Conservation (phyloP, 2,888 invertebrate species). For the Folsomia manolachei region DNA sequence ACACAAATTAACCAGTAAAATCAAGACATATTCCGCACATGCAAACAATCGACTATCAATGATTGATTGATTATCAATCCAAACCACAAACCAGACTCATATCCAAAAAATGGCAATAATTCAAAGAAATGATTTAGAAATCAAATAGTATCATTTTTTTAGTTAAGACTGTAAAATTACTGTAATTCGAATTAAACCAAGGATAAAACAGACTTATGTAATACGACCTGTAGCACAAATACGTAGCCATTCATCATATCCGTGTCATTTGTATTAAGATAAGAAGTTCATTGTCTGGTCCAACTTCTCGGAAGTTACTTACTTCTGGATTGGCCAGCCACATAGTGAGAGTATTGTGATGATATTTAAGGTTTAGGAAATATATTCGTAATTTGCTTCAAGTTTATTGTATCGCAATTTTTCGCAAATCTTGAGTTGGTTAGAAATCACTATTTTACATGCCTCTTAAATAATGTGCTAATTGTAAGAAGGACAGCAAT, state of each 20-base stretch:
- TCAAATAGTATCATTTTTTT: background rate
- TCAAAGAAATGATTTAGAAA: background rate
- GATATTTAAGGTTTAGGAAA: background rate
- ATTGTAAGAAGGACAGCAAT: too few relatives aligned
- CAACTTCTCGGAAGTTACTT: background rate
- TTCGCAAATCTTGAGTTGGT: too few relatives aligned
- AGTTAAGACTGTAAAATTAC: background rate
- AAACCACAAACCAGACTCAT: background rate
- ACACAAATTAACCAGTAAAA: background rate
- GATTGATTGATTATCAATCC: too few relatives aligned
- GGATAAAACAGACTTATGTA: background rate
- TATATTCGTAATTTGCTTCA: too few relatives aligned
- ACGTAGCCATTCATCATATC: background rate
- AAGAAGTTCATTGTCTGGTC: background rate
- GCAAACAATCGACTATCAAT: background rate
- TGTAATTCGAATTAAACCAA: background rate
- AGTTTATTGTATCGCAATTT: too few relatives aligned
- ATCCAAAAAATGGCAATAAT: constrained; percentile 2
- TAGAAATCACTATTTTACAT: too few relatives aligned
- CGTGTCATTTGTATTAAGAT: too few relatives aligned
- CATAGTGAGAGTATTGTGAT: background rate
- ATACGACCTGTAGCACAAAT: background rate
- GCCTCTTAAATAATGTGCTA: too few relatives aligned
- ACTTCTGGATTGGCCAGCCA: background rate
- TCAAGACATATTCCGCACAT: background rate